Conservation (phyloP, 2,113 vertebrate genomes). For the Poeciliopsis prolifica region DNA sequence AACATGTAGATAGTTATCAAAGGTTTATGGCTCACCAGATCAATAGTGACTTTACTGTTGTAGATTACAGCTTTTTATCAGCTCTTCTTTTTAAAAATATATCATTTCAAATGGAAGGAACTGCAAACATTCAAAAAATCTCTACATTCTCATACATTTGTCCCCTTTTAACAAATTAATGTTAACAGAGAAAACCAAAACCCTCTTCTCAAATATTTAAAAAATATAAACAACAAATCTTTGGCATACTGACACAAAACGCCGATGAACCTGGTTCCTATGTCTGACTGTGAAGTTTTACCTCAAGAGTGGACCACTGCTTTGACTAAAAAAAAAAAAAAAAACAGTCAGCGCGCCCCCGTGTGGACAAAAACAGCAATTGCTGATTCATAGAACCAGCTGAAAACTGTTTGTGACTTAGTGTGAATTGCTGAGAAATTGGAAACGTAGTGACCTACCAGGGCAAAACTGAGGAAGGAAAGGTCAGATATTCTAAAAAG, state of each 20-base stretch:
- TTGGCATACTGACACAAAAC: slow-evolving; percentile 54
- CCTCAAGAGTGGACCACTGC: neutral
- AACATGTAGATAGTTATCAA: neutral
- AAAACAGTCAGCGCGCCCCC: slow-evolving; percentile 39
- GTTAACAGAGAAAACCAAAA: slow-evolving; percentile 32
- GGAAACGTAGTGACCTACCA: slow-evolving; percentile 20
- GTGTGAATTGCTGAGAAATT: slow-evolving; percentile 1
- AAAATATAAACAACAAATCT: slow-evolving; percentile 42
- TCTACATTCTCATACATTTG: slow-evolving; percentile 15
- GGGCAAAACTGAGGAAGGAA: slow-evolving; percentile 19
- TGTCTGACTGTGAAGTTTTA: slow-evolving; percentile 17
- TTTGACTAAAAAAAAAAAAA: neutral
- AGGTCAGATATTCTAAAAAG: neutral
- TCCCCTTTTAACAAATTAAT: slow-evolving; percentile 32
- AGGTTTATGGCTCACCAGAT: neutral
- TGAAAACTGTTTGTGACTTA: neutral
- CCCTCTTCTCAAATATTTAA: neutral
- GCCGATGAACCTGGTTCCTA: slow-evolving; percentile 38
- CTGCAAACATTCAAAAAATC: slow-evolving; percentile 19
- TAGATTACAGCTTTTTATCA: neutral
- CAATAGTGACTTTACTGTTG: neutral
- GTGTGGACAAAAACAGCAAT: slow-evolving; percentile 31
- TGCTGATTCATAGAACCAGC: slow-evolving; percentile 1
- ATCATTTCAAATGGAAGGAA: slow-evolving; percentile 1
- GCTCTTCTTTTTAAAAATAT: neutral